Conservation (phyloP, 2,888 invertebrate species). For the Agonopterix subpropinquella region DNA sequence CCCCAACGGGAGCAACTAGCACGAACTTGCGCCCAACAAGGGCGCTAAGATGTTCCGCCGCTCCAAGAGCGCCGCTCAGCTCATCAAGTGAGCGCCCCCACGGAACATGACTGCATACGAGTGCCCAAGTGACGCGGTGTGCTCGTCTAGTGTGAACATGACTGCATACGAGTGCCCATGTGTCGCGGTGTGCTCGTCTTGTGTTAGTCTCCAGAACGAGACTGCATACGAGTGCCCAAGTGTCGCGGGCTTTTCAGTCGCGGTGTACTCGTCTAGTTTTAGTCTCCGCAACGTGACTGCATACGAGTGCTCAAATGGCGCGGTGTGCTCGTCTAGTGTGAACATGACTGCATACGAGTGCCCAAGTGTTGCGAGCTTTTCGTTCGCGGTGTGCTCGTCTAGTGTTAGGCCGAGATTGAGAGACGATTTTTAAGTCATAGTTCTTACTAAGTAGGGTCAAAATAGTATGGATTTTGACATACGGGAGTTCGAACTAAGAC, state of each 20-base stretch:
- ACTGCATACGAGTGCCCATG: background rate
- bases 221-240: too few species aligned
- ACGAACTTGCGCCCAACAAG: slow-evolving; percentile 68
- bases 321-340: background rate
- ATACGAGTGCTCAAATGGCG: background rate
- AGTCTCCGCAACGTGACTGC: slow-evolving; percentile 1
- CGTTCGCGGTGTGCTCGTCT: background rate
- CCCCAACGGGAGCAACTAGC: slow-evolving; percentile 69
- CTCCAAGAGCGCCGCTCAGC: slow-evolving; percentile 73
- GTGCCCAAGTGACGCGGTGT: background rate
- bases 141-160: background rate
- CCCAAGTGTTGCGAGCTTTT: background rate
- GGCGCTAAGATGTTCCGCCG: slow-evolving; percentile 75
- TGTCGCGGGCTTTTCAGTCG: too few species aligned
- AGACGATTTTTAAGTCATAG: too few species aligned
- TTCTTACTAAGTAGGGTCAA: too few species aligned
- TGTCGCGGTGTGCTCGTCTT: background rate
- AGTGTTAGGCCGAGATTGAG: background rate
- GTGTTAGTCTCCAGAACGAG: background rate
- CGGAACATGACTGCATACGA: background rate
- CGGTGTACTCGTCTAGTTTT: slow-evolving; percentile 61
- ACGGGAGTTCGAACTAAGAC: too few species aligned
- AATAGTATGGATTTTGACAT: too few species aligned
- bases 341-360: background rate
- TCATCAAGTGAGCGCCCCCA: slow-evolving; percentile 58